Base-by-base conservation (phyloP, 2,113 vertebrate species). In the Montifringilla adamsi region DNA sequence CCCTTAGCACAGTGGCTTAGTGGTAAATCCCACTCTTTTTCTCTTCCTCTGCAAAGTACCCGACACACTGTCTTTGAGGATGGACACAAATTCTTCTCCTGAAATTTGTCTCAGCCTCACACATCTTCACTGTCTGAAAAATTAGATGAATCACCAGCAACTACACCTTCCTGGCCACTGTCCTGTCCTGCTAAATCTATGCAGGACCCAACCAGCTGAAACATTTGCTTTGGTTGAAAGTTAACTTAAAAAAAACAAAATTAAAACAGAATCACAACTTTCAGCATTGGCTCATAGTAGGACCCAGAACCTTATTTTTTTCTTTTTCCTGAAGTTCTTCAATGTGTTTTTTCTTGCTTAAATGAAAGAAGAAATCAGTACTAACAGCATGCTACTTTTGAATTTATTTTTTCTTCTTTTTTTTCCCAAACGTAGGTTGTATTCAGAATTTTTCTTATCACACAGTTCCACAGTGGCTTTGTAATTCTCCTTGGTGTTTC, bases 371-470 rank as follows among this genome's bases (percentile, higher is more conserved):
- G 0, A 81, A 9, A 83, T 39, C 49, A 72, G 39, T 44, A 74
- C 47, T 26, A 59, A 31, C 43, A 56, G 50, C 1, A 0, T 28
- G 47, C 33, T 63, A 50, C 35, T 83, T 89, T 26, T 44, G 8
- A 88, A 69, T 49, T 84, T 84, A 17, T 24, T 21, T 75, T 70
- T 47, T 21, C 37, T 37, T 37, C 37, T 37, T 84, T 68, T 49
- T 63, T 41, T 19, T 16, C 24, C 35, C 31, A 10, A 92, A 82
- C 35, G 37, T 47, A 77, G 35, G 15, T 47, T 58, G n/a, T 13
- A 44, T 63, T 93, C 50, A 77, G 55, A 90, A 44, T 41, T 80
- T 90, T 95, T 81, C 90, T 94, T 95, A 95, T 94, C 90, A 37
- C 55, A 35, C 20, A 0, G 0, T 55, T 93, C 72, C 90, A 93